Percentiles rank a stretch among this genome's conserved stretches.
phyloP scores from a whole-genome alignment of 2,797 vertebrate genomes.

The Harpagifer antarcticus region DNA sequence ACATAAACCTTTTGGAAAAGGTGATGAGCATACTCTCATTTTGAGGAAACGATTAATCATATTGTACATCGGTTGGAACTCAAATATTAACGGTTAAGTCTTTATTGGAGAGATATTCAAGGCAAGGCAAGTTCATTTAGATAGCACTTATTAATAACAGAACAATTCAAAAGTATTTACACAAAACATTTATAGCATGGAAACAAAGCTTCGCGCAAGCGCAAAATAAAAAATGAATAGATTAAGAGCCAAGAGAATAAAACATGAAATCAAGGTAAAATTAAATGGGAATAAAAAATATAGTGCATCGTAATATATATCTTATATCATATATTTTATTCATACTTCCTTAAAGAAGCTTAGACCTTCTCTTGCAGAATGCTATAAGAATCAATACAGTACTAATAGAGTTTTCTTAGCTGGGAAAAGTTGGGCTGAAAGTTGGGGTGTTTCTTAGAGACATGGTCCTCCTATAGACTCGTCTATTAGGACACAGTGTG shows the following conservation, averaged over 20 bases:
- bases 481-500: conserved; percentile 6
- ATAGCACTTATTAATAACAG: no score
- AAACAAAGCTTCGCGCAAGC: no score
- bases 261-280: neutral
- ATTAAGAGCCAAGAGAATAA: no score
- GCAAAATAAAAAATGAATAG: no score
- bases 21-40: neutral
- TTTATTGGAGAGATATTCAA: no score
- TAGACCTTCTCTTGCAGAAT: no score
- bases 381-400: neutral
- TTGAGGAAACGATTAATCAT: neutral
- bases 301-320: neutral
- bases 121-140: no score
- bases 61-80: neutral
- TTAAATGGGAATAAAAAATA: neutral
- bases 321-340: no score
- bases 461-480: conserved; percentile 5
- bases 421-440: neutral
- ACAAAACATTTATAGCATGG: no score
- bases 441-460: neutral
- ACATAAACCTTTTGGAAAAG: neutral
- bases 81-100: neutral
- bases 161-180: no score
- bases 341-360: no score
- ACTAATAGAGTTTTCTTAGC: neutral